phyloP scores from a whole-genome alignment of 2,888 invertebrate species.

The Patella pellucida region DNA sequence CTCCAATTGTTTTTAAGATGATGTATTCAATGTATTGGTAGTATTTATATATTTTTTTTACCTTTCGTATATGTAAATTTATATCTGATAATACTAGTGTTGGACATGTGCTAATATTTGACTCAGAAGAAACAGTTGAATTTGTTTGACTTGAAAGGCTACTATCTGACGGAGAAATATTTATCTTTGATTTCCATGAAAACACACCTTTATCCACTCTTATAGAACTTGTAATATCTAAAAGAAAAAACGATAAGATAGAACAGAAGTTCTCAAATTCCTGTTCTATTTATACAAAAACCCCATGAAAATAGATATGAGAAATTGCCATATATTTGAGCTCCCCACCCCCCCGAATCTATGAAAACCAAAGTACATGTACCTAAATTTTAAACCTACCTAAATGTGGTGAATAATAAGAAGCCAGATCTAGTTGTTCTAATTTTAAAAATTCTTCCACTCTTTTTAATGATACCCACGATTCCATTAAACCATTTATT shows the following conservation, averaged over 20 bases:
- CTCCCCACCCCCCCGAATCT: not conserved
- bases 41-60: not conserved
- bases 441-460: slow-evolving; percentile 79
- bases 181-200: not conserved
- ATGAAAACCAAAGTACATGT: not conserved
- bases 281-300: not conserved
- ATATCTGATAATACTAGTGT: slow-evolving; percentile 3
- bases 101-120: too few species aligned
- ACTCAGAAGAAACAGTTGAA: too few species aligned
- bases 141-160: too few species aligned
- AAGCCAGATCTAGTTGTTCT: slow-evolving; percentile 74
- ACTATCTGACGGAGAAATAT: too few species aligned
- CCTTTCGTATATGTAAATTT: not conserved
- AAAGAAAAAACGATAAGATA: not conserved
- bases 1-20: not conserved
- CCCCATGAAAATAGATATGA: not conserved
- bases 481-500: slow-evolving; percentile 93
- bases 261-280: not conserved
- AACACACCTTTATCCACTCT: not conserved
- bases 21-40: not conserved
- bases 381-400: slow-evolving; percentile 19
- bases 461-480: slow-evolving; percentile 92
- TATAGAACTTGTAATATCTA: slow-evolving; percentile 4
- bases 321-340: not conserved
- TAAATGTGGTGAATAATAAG: slow-evolving; percentile 74